Conservation (phyloP, 2,113 vertebrate genomes). For the Trachemys scripta region DNA sequence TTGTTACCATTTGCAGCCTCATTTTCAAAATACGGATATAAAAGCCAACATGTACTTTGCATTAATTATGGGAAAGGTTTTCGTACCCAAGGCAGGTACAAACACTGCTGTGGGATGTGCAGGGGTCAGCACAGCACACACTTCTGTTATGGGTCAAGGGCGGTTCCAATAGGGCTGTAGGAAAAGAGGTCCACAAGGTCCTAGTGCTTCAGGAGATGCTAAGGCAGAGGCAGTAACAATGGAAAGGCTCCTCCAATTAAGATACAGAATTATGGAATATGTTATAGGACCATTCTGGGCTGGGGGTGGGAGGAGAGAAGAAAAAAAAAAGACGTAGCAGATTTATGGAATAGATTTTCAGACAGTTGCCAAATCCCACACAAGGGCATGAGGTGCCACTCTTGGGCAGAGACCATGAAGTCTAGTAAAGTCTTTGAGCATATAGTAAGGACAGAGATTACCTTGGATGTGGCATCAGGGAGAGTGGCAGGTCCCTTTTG, state of each 20-base stretch:
- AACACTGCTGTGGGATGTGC: not conserved
- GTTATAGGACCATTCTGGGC: not conserved
- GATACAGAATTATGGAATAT: not conserved
- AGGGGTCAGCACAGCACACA: not conserved
- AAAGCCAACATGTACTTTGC: not conserved
- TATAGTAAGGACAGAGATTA: not conserved
- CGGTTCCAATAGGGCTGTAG: not conserved
- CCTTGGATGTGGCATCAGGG: not conserved
- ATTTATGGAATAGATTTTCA: not conserved
- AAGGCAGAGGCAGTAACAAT: not conserved
- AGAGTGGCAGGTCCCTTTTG: not conserved
- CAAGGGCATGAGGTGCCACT: not conserved
- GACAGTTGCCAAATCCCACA: not conserved
- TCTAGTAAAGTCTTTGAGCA: not conserved
- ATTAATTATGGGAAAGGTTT: not conserved
- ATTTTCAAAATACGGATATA: not conserved
- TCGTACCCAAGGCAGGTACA: not conserved
- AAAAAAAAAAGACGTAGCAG: not conserved
- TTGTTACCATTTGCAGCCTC: slow-evolving; percentile 45
- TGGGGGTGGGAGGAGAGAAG: no score
- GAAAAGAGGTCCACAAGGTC: not conserved
- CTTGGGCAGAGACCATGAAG: not conserved
- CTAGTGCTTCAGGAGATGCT: not conserved
- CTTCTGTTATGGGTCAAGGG: not conserved
- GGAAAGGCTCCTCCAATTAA: not conserved